Base-by-base conservation (phyloP, 2,888 invertebrate genomes). In the Meta bourneti region DNA sequence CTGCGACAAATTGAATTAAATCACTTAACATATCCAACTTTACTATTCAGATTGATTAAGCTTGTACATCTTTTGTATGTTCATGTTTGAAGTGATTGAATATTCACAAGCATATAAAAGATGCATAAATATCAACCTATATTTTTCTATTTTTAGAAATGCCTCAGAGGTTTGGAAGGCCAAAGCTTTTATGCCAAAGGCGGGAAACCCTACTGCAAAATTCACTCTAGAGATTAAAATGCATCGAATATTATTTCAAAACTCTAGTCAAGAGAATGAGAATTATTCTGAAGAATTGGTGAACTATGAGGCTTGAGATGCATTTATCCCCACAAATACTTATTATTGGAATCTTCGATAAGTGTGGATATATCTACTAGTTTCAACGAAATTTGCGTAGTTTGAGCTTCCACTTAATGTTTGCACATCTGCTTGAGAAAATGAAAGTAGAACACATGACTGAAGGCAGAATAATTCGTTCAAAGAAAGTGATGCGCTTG, bases 151-250 rank as follows among this genome's bases (percentile, higher is more conserved):
- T 88, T 83, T 70, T 74, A 83, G 93, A 92, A 98, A 96, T 99
- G 99, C 96, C 98, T 99, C 96, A 98, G 98, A 96, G 99, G 98
- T 95, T 97, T 99, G 95, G 99, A 99, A 96, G 99, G 99, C 95
- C 98, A 99, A 96, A 98, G 98, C 95, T 99, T 99, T 97, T 99
- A 98, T 96, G 99, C 99, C 94, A 99, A 99, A 96, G 98, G 98
- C 94, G 99, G 99, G 93, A 97, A 98, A 95, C 99, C 99, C 93
- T 99, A 98, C 97, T 99, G 99, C 97, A 99, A 99, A 96, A 97
- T 97, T 95, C 99, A 99, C 95, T 99, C 99, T 95, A 98, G 98
- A 93, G 98, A 94, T 94, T 94, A 94, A 88, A 90, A 48, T 34
- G 34, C 16, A n/a, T 70, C 34, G 8, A 49, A 49, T 71, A 70